These are phyloP conservation scores for Vidua macroura DNA, from an alignment of 2,113 vertebrate species.

Conservation along the genomic window DNA sequence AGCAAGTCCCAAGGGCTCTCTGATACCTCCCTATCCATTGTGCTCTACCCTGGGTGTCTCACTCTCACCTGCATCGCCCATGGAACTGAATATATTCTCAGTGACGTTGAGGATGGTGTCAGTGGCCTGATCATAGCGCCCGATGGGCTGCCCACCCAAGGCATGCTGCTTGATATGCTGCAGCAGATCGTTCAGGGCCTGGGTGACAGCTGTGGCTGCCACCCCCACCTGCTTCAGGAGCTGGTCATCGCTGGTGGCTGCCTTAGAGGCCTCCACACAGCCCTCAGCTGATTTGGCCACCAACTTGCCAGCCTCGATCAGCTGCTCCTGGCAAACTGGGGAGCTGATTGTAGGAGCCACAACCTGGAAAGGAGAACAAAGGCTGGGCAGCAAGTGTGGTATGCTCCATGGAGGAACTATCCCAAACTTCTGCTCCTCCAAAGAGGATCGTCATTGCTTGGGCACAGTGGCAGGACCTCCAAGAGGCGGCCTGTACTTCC, in stretches of 20 bases:
- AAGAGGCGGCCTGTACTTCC: neutral
- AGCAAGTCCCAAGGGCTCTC: neutral
- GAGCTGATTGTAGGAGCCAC: constrained; percentile 97
- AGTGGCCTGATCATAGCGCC: constrained; percentile 93
- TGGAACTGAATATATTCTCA: constrained; percentile 98
- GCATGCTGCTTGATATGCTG: constrained; percentile 95
- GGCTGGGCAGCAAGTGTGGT: fast-evolving
- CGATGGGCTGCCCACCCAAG: constrained; percentile 86
- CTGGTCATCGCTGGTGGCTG: constrained; percentile 86
- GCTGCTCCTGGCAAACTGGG: constrained; percentile 92
- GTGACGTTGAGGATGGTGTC: constrained; percentile 95
- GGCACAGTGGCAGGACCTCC: neutral
- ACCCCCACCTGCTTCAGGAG: constrained; percentile 92
- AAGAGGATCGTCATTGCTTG: neutral
- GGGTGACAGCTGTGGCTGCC: constrained; percentile 89
- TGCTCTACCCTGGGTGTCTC: neutral
- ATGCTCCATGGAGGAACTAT: neutral
- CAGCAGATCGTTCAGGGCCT: constrained; percentile 93
- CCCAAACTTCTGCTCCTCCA: neutral
- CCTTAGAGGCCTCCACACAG: constrained; percentile 91
- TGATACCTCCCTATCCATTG: neutral
- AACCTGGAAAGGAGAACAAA: constrained; percentile 74
- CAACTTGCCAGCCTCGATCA: constrained; percentile 91
- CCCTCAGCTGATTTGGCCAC: constrained; percentile 96
- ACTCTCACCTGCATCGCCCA: constrained; percentile 89